phyloP scores from a whole-genome alignment of 2,113 vertebrate genomes.

The Smithornis capensis region DNA sequence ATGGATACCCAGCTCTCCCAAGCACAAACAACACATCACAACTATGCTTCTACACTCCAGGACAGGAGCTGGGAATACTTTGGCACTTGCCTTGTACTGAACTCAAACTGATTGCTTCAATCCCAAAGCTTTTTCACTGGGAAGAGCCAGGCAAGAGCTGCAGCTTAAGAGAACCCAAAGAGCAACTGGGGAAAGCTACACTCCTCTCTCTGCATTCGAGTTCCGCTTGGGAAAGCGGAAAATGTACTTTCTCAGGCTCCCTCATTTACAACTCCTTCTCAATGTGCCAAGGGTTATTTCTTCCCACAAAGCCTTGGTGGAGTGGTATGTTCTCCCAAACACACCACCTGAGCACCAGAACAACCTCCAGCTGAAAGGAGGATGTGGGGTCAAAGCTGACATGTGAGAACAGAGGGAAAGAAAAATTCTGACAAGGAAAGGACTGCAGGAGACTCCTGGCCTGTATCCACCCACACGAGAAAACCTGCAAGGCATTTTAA shows the following conservation, averaged over 20 bases:
- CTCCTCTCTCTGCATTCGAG: neutral
- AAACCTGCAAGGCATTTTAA: neutral
- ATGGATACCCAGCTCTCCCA: neutral
- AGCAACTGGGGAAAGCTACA: neutral
- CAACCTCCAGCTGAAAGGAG: neutral
- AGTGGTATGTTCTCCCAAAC: neutral
- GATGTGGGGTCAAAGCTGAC: neutral
- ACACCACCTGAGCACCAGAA: neutral
- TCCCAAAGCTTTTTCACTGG: neutral
- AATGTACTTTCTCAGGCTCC: fast-evolving
- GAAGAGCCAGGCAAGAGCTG: neutral
- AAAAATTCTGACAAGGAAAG: neutral
- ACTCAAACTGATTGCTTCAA: neutral
- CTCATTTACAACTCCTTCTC: neutral
- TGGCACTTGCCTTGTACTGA: neutral
- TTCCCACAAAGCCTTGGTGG: fast-evolving
- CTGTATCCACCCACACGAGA: fast-evolving
- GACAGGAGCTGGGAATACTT: neutral
- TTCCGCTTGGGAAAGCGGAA: neutral
- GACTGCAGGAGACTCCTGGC: neutral
- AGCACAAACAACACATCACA: neutral
- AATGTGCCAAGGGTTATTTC: neutral
- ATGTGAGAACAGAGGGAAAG: neutral
- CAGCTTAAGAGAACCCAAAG: neutral
- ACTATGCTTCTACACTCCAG: neutral